Evolutionary conservation across 2,113 vertebrate species (phyloP).

Genomic region (Microcebus tavaratra): DNA sequence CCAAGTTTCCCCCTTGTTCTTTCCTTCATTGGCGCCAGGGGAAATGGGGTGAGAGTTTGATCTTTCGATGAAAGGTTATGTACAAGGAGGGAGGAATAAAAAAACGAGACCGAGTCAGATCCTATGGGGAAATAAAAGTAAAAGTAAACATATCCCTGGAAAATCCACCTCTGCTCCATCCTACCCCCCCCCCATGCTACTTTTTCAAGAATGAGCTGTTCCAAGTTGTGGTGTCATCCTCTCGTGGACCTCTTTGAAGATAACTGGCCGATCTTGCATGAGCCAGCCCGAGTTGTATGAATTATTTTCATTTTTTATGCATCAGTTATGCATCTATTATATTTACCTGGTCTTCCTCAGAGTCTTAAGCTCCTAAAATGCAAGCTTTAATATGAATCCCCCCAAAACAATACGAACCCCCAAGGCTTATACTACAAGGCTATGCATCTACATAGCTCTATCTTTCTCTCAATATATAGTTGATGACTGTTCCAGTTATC

Average conservation of each 20-base stretch:
- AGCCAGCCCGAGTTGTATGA: background rate
- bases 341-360: background rate
- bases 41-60: background rate
- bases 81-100: background rate
- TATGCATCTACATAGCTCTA: background rate
- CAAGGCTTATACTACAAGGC: background rate
- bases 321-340: background rate
- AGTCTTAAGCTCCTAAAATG: background rate
- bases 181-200: background rate
- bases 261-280: background rate
- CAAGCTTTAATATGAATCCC: background rate
- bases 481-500: background rate
- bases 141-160: constrained; percentile 49
- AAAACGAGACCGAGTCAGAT: background rate
- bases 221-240: background rate
- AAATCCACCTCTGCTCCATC: constrained; percentile 41
- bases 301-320: background rate
- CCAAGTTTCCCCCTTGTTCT: constrained; percentile 36
- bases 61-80: constrained; percentile 42
- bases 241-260: background rate
- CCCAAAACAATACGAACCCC: background rate
- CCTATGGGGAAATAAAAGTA: constrained; percentile 31
- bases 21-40: constrained; percentile 27
- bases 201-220: background rate
- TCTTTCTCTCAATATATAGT: background rate